Evolutionary conservation across 2,888 invertebrate genomes (phyloP).

Genomic region (Drosophila acutilabella): DNA sequence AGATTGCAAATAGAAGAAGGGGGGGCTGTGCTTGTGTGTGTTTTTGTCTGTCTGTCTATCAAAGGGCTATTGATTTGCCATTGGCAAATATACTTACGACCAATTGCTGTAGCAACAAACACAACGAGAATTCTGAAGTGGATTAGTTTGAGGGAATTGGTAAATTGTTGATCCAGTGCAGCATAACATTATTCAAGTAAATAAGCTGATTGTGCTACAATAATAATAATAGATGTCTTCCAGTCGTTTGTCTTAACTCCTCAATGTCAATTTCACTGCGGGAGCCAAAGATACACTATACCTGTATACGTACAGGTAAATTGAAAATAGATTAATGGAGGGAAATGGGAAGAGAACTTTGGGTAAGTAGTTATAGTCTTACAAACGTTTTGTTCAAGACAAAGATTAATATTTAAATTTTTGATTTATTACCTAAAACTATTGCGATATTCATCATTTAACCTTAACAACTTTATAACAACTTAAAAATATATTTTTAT

Average conservation of each 20-base stretch:
- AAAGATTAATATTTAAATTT: no score
- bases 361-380: no score
- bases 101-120: conserved; percentile 28
- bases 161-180: conserved; percentile 23
- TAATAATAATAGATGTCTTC: conserved; percentile 3
- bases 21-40: conserved; percentile 1
- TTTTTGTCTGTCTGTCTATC: conserved; percentile 12
- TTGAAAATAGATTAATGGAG: neutral
- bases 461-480: no score
- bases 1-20: conserved; percentile 44
- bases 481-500: no score
- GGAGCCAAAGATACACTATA: neutral
- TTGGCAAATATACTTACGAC: conserved; percentile 37
- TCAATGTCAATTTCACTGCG: neutral
- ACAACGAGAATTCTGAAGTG: conserved; percentile 20
- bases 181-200: conserved; percentile 19
- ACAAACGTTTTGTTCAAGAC: no score
- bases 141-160: conserved; percentile 22
- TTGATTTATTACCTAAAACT: neutral
- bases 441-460: neutral
- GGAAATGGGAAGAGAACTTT: neutral
- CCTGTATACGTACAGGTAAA: neutral
- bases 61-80: conserved; percentile 33
- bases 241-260: neutral
- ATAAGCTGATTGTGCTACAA: conserved; percentile 10